These are phyloP conservation scores for Panonychus citri DNA, from an alignment of 1,140 invertebrate species.

Conservation along the genomic window DNA sequence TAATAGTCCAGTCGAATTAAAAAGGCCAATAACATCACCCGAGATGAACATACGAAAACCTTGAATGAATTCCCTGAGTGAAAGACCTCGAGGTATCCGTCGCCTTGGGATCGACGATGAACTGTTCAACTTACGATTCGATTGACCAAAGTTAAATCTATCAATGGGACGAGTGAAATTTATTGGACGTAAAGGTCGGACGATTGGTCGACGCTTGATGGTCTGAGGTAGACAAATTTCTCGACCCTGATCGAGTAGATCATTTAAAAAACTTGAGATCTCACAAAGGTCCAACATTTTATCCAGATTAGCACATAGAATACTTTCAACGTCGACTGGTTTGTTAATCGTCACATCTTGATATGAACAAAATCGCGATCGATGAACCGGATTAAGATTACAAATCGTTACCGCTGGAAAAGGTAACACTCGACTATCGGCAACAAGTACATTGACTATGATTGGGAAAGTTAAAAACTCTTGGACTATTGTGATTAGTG, in stretches of 20 bases:
- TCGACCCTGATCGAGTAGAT: neutral
- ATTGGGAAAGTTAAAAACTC: constrained; percentile 14
- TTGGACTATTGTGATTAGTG: constrained; percentile 6
- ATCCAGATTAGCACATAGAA: constrained; percentile 9
- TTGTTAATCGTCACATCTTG: constrained; percentile 3
- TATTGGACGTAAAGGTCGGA: neutral
- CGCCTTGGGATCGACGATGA: neutral
- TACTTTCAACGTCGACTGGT: constrained; percentile 8
- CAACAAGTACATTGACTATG: constrained; percentile 11
- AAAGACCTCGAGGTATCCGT: neutral
- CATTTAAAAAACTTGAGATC: constrained; percentile 4
- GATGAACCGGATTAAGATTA: constrained; percentile 21
- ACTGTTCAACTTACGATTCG: neutral
- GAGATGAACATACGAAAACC: neutral
- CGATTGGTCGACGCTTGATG: neutral
- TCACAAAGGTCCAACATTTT: constrained; percentile 8
- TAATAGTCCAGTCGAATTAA: neutral
- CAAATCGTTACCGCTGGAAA: constrained; percentile 25
- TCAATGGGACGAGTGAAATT: neutral
- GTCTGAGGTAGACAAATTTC: neutral
- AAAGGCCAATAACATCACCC: neutral
- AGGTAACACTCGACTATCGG: constrained; percentile 12
- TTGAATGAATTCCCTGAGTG: neutral
- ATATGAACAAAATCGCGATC: constrained; percentile 9
- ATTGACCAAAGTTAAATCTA: too few species aligned